Percentiles rank a stretch among this genome's conserved stretches.
These are phyloP conservation scores for Grantiella picta DNA, from an alignment of 2,113 vertebrate species.

Conservation along the genomic window DNA sequence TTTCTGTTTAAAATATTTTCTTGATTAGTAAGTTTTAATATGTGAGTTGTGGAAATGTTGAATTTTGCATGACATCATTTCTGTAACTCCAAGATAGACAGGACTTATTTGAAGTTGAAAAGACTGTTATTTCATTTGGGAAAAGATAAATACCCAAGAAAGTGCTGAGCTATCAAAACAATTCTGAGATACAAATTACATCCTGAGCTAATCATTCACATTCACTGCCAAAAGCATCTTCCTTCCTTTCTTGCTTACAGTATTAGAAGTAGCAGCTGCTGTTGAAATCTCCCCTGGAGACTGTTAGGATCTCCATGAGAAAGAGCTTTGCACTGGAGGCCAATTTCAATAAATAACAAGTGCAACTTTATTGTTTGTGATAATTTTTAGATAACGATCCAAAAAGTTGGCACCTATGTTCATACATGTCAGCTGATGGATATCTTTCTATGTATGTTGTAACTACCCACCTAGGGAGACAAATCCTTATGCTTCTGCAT, in stretches of 20 bases:
- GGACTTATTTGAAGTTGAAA: constrained; percentile 56
- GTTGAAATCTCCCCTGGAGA: constrained; percentile 60
- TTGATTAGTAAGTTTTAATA: constrained; percentile 28
- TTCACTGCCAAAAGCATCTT: constrained; percentile 57
- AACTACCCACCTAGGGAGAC: neutral
- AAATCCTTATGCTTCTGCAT: neutral
- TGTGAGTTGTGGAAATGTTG: neutral
- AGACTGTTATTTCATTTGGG: constrained; percentile 50
- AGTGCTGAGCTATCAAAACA: constrained; percentile 60
- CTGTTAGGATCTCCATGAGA: constrained; percentile 19
- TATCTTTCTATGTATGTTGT: neutral
- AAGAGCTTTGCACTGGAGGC: neutral
- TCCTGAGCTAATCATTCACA: constrained; percentile 57
- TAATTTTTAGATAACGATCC: neutral
- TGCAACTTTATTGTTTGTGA: neutral
- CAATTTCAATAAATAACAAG: neutral
- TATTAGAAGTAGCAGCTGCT: constrained; percentile 58
- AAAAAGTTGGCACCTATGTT: neutral
- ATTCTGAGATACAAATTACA: constrained; percentile 63
- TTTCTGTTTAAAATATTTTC: constrained; percentile 31
- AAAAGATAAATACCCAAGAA: constrained; percentile 56
- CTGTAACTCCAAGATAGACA: constrained; percentile 43
- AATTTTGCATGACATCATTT: constrained; percentile 32
- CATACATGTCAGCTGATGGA: neutral
- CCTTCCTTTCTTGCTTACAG: constrained; percentile 45